Conservation (phyloP, 2,113 vertebrate species). For the Misgurnus anguillicaudatus region DNA sequence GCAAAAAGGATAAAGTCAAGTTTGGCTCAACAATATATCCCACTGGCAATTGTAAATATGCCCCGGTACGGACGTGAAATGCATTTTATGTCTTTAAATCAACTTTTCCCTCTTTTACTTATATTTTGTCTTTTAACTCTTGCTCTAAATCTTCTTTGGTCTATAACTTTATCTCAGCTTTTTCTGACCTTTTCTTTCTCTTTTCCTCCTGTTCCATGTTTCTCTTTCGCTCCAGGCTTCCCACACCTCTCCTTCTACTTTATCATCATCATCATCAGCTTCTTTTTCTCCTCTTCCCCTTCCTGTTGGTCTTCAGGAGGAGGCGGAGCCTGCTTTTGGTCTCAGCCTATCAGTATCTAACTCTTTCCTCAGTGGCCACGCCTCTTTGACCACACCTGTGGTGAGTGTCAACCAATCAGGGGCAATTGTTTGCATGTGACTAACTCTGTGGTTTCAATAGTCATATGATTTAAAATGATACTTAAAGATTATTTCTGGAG, state of each 20-base stretch:
- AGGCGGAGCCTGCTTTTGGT: constrained; percentile 86
- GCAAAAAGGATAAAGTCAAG: too few species aligned
- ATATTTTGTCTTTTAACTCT: too few species aligned
- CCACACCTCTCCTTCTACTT: constrained; percentile 65
- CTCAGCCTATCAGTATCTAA: constrained; percentile 98
- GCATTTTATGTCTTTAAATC: too few species aligned
- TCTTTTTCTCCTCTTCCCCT: constrained; percentile 60
- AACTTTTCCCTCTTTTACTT: too few species aligned
- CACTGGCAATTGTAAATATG: too few species aligned
- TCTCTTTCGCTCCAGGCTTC: constrained; percentile 48
- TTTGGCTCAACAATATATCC: too few species aligned
- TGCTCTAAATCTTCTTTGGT: constrained; percentile 30
- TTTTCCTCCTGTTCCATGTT: background rate
- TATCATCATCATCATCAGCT: constrained; percentile 65
- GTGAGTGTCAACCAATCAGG: constrained; percentile 79
- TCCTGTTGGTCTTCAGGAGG: constrained; percentile 78
- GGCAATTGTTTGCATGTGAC: background rate
- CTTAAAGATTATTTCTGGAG: constrained; percentile 18
- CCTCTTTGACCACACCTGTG: constrained; percentile 90
- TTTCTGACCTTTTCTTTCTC: constrained; percentile 4
- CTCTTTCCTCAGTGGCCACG: constrained; percentile 97
- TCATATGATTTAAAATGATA: too few species aligned
- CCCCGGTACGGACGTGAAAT: too few species aligned
- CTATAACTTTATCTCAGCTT: constrained; percentile 57
- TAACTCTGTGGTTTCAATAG: too few species aligned